A percentile compares a stretch with the other conserved stretches of the same genome.
Evolutionary conservation across 2,113 vertebrate species (phyloP).

Genomic region (Alligator mississippiensis): DNA sequence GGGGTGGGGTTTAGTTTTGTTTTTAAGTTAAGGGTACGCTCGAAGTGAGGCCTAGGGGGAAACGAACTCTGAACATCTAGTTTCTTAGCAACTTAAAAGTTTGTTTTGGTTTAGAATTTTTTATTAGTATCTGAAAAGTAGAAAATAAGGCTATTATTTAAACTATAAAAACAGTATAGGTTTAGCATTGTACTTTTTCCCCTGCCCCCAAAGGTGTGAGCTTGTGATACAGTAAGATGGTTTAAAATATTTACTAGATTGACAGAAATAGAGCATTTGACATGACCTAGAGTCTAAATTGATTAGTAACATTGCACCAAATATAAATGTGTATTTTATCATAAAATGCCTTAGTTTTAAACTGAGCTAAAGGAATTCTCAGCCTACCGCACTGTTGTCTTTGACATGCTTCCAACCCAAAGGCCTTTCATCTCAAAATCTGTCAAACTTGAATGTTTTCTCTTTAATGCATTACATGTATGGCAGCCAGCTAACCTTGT

Average conservation of each 20-base stretch:
- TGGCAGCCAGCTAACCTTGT: conserved; percentile 78
- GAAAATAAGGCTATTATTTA: conserved; percentile 45
- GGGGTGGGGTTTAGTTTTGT: conserved; percentile 8
- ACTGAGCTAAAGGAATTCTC: conserved; percentile 81
- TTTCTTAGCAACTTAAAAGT: conserved; percentile 33
- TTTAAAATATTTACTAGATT: conserved; percentile 64
- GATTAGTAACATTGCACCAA: conserved; percentile 77
- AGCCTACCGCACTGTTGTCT: conserved; percentile 83
- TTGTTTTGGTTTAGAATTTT: conserved; percentile 64
- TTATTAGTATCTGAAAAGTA: conserved; percentile 71
- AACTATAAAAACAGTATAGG: conserved; percentile 56
- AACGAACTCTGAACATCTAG: conserved; percentile 28
- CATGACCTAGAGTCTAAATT: conserved; percentile 73
- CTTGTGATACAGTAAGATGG: conserved; percentile 66
- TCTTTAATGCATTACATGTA: conserved; percentile 75
- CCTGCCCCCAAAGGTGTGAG: conserved; percentile 42
- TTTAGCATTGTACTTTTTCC: conserved; percentile 60
- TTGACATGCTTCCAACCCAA: conserved; percentile 87
- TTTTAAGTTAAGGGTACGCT: conserved; percentile 15
- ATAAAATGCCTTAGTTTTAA: conserved; percentile 84
- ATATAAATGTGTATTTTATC: conserved; percentile 81
- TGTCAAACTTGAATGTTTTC: conserved; percentile 85
- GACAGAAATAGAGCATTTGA: conserved; percentile 74
- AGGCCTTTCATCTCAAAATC: conserved; percentile 86
- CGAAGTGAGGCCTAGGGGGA: conserved; percentile 47